A percentile compares a stretch with the other conserved stretches of the same genome.
phyloP scores from a whole-genome alignment of 2,113 vertebrate species.

The Nothocercus nigrocapillus region DNA sequence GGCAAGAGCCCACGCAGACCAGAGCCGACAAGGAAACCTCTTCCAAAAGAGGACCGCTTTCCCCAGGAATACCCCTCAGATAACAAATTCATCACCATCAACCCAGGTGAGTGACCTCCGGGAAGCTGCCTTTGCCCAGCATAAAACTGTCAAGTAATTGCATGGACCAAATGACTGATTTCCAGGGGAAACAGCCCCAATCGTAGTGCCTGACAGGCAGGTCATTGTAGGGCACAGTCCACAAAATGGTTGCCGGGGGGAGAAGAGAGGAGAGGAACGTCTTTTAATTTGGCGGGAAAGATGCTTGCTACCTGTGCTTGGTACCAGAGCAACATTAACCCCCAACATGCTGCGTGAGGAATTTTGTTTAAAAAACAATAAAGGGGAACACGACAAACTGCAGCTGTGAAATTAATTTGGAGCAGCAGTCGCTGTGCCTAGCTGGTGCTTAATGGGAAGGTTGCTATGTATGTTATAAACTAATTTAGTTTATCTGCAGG shows the following conservation, averaged over 20 bases:
- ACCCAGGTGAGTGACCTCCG: slow-evolving; percentile 82
- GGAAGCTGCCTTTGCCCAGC: not conserved
- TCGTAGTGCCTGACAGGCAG: not conserved
- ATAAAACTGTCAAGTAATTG: not conserved
- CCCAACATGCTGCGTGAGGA: not conserved
- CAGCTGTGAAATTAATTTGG: slow-evolving; percentile 37
- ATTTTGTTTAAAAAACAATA: not conserved
- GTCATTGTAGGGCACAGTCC: not conserved
- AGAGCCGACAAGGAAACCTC: slow-evolving; percentile 59
- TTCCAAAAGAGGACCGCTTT: slow-evolving; percentile 62
- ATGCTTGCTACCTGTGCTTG: not conserved
- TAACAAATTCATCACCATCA: slow-evolving; percentile 85
- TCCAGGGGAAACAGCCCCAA: not conserved
- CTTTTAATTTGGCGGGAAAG: not conserved
- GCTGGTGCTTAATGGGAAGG: slow-evolving; percentile 2
- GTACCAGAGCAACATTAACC: not conserved
- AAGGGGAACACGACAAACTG: not conserved
- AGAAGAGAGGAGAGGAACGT: not conserved
- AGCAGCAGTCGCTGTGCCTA: not conserved
- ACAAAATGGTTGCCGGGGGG: not conserved
- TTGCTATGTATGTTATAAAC: not conserved
- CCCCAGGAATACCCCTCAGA: slow-evolving; percentile 72
- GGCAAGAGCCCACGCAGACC: slow-evolving; percentile 69
- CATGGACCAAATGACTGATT: not conserved
- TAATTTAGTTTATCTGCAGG: slow-evolving; percentile 23